These are phyloP conservation scores for Catharus fuscescens DNA, from an alignment of 2,113 vertebrate genomes.

Conservation along the genomic window DNA sequence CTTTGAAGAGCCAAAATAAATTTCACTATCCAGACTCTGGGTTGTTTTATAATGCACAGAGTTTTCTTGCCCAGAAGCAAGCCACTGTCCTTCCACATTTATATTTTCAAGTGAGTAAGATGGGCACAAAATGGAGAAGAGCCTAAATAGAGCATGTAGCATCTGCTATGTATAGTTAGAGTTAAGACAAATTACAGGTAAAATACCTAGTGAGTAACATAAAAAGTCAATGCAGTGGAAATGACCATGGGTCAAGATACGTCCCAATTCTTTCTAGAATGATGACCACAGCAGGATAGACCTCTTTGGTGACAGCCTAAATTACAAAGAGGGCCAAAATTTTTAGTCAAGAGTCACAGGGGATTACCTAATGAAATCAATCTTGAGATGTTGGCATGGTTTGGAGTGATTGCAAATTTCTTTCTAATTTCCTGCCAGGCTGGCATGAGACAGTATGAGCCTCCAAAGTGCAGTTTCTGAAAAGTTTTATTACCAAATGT, in stretches of 20 bases:
- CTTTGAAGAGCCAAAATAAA: background rate
- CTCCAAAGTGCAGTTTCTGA: background rate
- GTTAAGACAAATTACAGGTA: background rate
- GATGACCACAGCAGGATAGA: background rate
- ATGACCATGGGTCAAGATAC: background rate
- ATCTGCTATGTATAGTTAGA: background rate
- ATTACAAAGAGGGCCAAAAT: background rate
- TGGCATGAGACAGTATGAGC: background rate
- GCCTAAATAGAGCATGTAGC: background rate
- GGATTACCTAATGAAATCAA: background rate
- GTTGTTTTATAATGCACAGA: background rate
- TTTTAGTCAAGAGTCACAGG: background rate
- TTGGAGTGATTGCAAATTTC: background rate
- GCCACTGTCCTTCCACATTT: fast-evolving
- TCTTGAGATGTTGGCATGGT: background rate
- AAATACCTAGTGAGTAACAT: background rate
- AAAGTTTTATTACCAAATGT: background rate
- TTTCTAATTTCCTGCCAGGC: background rate
- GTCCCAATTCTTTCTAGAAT: background rate
- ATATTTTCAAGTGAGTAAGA: background rate
- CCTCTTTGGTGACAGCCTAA: background rate
- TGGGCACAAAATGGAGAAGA: background rate
- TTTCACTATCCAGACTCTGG: background rate
- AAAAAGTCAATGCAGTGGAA: constrained; percentile 3
- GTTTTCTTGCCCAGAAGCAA: background rate